These are phyloP conservation scores for Polyommatus icarus DNA, from an alignment of 2,888 invertebrate species.

Conservation along the genomic window DNA sequence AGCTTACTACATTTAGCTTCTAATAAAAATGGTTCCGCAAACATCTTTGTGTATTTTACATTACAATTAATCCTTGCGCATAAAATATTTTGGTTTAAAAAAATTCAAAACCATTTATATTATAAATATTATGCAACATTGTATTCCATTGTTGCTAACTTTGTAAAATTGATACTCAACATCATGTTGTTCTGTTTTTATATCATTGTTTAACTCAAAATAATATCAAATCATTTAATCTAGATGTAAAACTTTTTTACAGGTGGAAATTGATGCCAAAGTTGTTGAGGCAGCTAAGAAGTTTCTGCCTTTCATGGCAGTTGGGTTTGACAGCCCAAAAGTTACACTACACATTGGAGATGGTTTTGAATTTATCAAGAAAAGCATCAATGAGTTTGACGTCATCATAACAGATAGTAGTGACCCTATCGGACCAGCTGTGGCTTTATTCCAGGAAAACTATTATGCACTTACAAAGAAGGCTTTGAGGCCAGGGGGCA, in stretches of 20 bases:
- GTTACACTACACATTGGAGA: conserved; percentile 92
- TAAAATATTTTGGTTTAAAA: neutral
- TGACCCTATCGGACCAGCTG: conserved; percentile 94
- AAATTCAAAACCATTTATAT: neutral
- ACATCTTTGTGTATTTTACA: neutral
- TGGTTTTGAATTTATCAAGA: conserved; percentile 96
- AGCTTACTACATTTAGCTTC: neutral
- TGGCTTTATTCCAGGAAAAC: conserved; percentile 86
- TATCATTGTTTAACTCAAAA: too few relatives aligned
- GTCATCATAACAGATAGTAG: conserved; percentile 99
- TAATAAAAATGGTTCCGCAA: neutral
- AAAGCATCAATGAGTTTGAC: conserved; percentile 92
- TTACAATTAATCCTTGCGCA: neutral
- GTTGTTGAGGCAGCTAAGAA: conserved; percentile 95
- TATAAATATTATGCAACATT: neutral
- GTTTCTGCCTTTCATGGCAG: conserved; percentile 94
- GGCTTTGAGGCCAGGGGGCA: conserved; percentile 91
- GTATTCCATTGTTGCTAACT: neutral
- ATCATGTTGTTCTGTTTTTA: too few relatives aligned
- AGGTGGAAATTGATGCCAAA: conserved; percentile 97
- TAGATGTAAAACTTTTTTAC: conserved; percentile 43
- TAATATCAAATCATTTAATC: too few relatives aligned
- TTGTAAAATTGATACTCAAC: neutral
- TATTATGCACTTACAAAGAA: conserved; percentile 92
- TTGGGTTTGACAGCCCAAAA: conserved; percentile 91